These are phyloP conservation scores for Drosophila neonasuta DNA, from an alignment of 2,888 invertebrate genomes.

Conservation along the genomic window DNA sequence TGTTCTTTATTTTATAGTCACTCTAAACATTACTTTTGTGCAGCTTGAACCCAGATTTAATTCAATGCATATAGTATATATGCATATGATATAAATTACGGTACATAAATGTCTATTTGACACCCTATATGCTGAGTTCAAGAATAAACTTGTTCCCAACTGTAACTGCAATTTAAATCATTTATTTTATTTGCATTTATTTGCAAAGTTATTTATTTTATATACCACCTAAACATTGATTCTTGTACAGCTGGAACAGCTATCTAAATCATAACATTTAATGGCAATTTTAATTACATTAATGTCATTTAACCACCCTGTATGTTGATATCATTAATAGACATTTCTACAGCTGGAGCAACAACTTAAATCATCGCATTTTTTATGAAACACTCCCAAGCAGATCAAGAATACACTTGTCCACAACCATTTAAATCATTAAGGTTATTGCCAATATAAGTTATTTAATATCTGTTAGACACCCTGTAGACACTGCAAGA, in stretches of 20 bases:
- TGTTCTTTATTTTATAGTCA: too few relatives aligned
- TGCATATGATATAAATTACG: not conserved
- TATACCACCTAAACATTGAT: too few relatives aligned
- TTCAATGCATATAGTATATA: not conserved
- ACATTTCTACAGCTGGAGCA: not conserved
- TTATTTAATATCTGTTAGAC: constrained; percentile 13
- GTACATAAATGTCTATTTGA: not conserved
- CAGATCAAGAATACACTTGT: not conserved
- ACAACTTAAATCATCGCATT: not conserved
- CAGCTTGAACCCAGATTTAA: not conserved
- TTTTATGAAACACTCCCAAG: not conserved
- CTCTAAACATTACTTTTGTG: too few relatives aligned
- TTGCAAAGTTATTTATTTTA: too few relatives aligned
- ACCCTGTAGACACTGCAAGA: constrained; percentile 52
- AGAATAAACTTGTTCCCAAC: too few relatives aligned
- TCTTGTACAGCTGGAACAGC: not conserved
- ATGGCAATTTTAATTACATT: not conserved
- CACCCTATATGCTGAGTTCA: too few relatives aligned
- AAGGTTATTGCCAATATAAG: not conserved
- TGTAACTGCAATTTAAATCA: too few relatives aligned
- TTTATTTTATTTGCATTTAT: too few relatives aligned
- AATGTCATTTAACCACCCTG: not conserved
- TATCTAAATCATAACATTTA: not conserved
- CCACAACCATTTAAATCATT: constrained; percentile 10
- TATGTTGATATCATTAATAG: too few relatives aligned